Conservation (phyloP, 2,113 vertebrate genomes). For the Phoenicopterus ruber region DNA sequence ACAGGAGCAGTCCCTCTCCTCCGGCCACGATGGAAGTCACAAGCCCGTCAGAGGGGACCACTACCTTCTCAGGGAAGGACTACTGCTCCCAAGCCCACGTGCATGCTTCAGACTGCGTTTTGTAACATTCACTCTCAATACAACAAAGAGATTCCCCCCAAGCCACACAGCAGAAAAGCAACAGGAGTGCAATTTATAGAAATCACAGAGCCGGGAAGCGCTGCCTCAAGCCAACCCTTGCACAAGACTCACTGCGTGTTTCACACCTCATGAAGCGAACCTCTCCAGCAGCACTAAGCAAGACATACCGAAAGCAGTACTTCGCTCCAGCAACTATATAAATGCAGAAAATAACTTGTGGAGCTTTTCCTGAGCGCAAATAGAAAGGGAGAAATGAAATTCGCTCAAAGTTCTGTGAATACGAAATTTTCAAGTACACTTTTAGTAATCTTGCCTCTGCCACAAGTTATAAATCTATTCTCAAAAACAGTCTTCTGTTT, state of each 20-base stretch:
- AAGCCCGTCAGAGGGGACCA: not conserved
- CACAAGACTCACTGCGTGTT: not conserved
- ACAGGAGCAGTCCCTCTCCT: not conserved
- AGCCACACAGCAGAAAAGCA: not conserved
- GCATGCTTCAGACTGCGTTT: not conserved
- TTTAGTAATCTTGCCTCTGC: not conserved
- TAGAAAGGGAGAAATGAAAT: not conserved
- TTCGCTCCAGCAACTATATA: not conserved
- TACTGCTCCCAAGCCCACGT: not conserved
- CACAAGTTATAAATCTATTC: not conserved
- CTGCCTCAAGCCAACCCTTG: not conserved
- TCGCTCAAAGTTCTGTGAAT: not conserved
- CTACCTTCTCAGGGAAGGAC: not conserved
- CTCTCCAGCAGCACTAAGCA: not conserved
- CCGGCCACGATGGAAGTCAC: not conserved
- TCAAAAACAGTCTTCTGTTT: not conserved
- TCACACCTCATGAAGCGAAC: not conserved
- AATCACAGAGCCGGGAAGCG: not conserved
- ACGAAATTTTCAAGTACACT: not conserved
- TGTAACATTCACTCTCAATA: not conserved
- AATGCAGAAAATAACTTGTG: not conserved
- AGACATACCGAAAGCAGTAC: not conserved
- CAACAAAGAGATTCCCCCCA: not conserved
- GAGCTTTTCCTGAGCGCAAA: not conserved
- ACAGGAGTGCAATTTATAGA: not conserved